These are phyloP conservation scores for Blomia tropicalis DNA, from an alignment of 2,888 invertebrate genomes.

Conservation along the genomic window DNA sequence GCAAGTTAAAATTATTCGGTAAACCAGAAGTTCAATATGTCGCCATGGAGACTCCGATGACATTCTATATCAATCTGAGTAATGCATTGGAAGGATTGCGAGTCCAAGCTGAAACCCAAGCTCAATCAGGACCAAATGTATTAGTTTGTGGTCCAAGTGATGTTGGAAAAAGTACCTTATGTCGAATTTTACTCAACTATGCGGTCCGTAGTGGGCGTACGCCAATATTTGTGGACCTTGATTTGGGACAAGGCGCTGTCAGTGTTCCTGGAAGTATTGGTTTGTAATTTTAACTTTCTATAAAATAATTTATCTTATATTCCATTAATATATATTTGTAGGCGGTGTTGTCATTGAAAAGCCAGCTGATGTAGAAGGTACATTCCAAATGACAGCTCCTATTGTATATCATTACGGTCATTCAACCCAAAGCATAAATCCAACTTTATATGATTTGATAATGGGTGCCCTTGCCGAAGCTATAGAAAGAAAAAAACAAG, in stretches of 20 bases:
- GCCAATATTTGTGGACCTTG: conserved; percentile 83
- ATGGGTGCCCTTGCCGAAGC: conserved; percentile 69
- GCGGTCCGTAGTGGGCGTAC: conserved; percentile 49
- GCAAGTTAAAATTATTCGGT: conserved; percentile 53
- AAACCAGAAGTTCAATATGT: conserved; percentile 82
- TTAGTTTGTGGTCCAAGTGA: conserved; percentile 87
- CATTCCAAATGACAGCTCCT: conserved; percentile 82
- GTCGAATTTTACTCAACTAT: conserved; percentile 75
- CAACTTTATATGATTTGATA: conserved; percentile 64
- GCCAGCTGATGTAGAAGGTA: conserved; percentile 82
- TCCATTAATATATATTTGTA: conserved; percentile 40
- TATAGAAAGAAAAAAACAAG: conserved; percentile 62
- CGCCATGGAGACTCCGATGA: conserved; percentile 92
- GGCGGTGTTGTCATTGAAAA: conserved; percentile 67
- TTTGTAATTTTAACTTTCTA: conserved; percentile 32
- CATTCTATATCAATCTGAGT: conserved; percentile 84
- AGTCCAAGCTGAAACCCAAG: conserved; percentile 55
- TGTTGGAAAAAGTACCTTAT: conserved; percentile 87
- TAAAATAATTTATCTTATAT: neutral
- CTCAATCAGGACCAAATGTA: conserved; percentile 53
- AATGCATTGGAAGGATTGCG: conserved; percentile 81
- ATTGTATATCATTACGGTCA: conserved; percentile 86
- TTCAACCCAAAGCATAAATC: conserved; percentile 55
- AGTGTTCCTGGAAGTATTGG: conserved; percentile 81
- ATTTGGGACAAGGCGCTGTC: conserved; percentile 84